phyloP scores from a whole-genome alignment of 2,888 invertebrate genomes.

The Orthonevra nobilis region DNA sequence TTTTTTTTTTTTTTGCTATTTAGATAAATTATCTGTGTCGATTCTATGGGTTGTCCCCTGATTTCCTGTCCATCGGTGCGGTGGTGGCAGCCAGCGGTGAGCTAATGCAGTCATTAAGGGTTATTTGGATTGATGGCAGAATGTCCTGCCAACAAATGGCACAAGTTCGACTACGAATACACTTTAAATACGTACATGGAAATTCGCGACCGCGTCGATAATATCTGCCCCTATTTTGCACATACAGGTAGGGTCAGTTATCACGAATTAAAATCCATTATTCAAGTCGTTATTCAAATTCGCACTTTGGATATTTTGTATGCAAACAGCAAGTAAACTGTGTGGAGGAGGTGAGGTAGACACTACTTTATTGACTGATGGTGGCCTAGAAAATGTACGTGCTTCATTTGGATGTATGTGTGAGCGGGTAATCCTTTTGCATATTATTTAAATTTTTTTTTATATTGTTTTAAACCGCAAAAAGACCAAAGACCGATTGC shows the following conservation, averaged over 20 bases:
- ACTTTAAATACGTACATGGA: slow-evolving; percentile 1
- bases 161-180: not conserved
- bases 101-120: slow-evolving; percentile 46
- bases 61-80: not conserved
- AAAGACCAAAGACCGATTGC: slow-evolving; percentile 17
- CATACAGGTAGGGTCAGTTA: slow-evolving; percentile 33
- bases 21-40: slow-evolving; percentile 14
- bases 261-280: slow-evolving; percentile 57
- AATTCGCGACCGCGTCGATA: slow-evolving; percentile 22
- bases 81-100: not conserved
- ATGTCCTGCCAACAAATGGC: slow-evolving; percentile 19
- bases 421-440: slow-evolving; percentile 8
- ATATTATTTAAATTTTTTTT: slow-evolving; percentile 32
- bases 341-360: not conserved
- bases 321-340: slow-evolving; percentile 16
- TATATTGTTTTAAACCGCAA: slow-evolving; percentile 26
- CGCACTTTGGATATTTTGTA: slow-evolving; percentile 44
- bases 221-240: too few species aligned
- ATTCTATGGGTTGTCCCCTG: too few species aligned
- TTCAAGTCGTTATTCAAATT: slow-evolving; percentile 56
- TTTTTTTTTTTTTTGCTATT: slow-evolving; percentile 26
- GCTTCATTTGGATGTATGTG: slow-evolving; percentile 1
- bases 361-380: slow-evolving; percentile 33
- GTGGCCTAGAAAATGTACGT: slow-evolving; percentile 35
- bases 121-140: slow-evolving; percentile 42